Base-by-base conservation (phyloP, 2,797 vertebrate species). In the Ibycter americanus region DNA sequence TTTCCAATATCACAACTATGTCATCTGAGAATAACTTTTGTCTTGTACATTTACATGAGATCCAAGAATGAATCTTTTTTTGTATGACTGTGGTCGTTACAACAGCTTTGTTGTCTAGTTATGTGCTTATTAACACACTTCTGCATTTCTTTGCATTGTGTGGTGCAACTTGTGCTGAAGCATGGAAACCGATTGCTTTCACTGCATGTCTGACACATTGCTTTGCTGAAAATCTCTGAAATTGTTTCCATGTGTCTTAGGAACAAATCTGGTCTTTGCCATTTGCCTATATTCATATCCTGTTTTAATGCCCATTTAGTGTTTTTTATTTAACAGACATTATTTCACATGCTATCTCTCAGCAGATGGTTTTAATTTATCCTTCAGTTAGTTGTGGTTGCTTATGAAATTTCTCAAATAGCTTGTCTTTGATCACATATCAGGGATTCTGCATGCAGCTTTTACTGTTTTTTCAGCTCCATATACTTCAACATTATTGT, bases 351-450 rank as follows among this genome's bases (percentile, higher is more conserved):
- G 23, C 59, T 66, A 62, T 84, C 21, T 94, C 51, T 82, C 74
- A 81, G 68, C 72, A 91, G 36, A 76, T 83, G 71, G 44, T 91
- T 96, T 95, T 91, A 94, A 62, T 88, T 94, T 87, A 62, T 83
- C 44, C 80, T 66, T 90, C 88, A 85, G 42, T 91, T 68, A 72
- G 66, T 79, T 79, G 46, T 1, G 0, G 54, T 83, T 89, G 47
- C 68, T 73, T 78, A 36, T n/a, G 71, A 93, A 84, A 90, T 91
- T 78, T 90, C 77, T 80, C 83, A 84, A 80, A 96, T 72, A 81
- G 42, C 73, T 86, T 91, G 65, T 56, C 62, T 90, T 93, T 89
- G 66, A 87, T 82, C 40, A 78, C 68, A 8, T 15, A 87, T 77
- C 76, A 76, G 46, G 32, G 26, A 93, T 90, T 96, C 83, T 87